Base-by-base conservation (phyloP, 2,797 vertebrate species). In the Sebastes flavidus region DNA sequence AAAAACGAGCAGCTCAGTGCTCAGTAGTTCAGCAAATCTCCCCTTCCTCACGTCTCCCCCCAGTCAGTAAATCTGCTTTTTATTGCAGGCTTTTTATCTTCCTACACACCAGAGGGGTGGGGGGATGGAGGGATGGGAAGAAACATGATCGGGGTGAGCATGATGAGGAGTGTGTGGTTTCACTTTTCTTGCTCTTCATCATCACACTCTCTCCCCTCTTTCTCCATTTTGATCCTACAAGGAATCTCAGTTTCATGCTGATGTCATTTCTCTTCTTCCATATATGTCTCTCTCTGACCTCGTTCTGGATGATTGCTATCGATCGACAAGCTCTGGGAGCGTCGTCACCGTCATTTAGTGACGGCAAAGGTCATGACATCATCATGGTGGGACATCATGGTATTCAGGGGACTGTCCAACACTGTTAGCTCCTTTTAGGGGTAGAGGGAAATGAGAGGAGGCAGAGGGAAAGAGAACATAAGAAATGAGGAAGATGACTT, bases 51-150 rank as follows among this genome's bases (percentile, higher is more conserved):
- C 49, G 9, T 25, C 72, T 46, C 74, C 65, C 61, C 18, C 10
- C 58, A 70, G 56, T 75, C 84, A 62, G 82, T 92, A 91, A 93
- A 94, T 93, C 88, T 80, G 84, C 72, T 85, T 86, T 91, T 92
- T 87, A 90, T 90, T 86, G 79, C 77, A 82, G 80, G 76, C 66
- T 76, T 80, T 87, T 90, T 77, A 82, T 89, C 86, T 84, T 77
- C 60, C 75, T 25, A 58, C 74, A 69, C 78, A 80, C 59, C 72
- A 32, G 63, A 79, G 49, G 65, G 65, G 38, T 42, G 20, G 68
- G 66, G 73, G 71, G 12, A 49, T 20, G 59, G 46, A 38, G 62
- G 30, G 52, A 27, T 18, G 52, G 69, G 68, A 22, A 46, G 80
- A 73, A 86, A 85, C 49, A 7, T 72, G 84, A 67, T 74, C 78